Conservation (phyloP, 2,797 vertebrate genomes). For the Cebuella pygmaea region DNA sequence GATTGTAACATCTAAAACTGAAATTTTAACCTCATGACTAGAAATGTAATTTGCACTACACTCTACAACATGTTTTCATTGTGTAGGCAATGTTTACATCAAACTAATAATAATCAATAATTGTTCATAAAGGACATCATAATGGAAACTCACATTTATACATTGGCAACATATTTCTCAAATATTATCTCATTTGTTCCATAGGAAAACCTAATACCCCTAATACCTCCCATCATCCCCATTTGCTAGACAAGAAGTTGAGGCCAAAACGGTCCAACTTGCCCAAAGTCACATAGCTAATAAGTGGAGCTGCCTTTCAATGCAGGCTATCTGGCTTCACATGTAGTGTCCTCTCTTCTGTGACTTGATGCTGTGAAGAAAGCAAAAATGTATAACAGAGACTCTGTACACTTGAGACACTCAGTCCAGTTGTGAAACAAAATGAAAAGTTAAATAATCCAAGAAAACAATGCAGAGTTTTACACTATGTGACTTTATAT, state of each 20-base stretch:
- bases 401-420: background rate
- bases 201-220: conserved; percentile 5
- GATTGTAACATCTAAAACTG: background rate
- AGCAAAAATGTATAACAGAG: background rate
- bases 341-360: background rate
- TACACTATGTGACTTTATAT: background rate
- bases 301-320: background rate
- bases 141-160: conserved; percentile 20
- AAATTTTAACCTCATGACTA: background rate
- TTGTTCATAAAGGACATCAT: background rate
- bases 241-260: conserved; percentile 22
- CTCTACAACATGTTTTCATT: background rate
- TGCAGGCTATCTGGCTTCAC: background rate
- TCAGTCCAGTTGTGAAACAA: background rate
- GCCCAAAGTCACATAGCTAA: background rate
- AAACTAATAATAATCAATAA: conserved; percentile 2
- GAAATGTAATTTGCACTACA: background rate
- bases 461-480: background rate
- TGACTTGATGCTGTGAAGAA: background rate
- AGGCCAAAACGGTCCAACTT: background rate
- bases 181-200: conserved; percentile 13
- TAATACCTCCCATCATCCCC: background rate
- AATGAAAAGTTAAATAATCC: background rate
- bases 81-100: background rate
- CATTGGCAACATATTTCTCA: background rate